Evolutionary conservation across 2,113 vertebrate species (phyloP).

Genomic region (Sceloporus undulatus): DNA sequence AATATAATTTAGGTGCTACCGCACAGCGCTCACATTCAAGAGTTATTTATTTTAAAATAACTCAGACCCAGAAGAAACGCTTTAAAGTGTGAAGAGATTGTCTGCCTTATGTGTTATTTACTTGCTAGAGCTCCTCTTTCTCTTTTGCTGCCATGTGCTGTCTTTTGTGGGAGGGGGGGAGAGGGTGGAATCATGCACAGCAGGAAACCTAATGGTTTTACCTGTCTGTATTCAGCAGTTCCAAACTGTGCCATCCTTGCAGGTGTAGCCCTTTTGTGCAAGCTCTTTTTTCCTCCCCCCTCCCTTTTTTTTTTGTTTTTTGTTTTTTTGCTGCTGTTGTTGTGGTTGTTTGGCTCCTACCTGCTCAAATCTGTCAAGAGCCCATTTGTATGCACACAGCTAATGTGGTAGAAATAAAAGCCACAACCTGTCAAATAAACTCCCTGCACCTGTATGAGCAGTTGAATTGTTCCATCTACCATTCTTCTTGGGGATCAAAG

Average conservation of each 20-base stretch:
- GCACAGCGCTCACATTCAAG: slow-evolving; percentile 6
- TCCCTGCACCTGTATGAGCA: slow-evolving; percentile 82
- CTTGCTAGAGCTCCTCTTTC: slow-evolving; percentile 32
- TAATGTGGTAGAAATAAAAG: slow-evolving; percentile 84
- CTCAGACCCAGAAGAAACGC: slow-evolving; percentile 18
- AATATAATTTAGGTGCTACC: slow-evolving; percentile 5
- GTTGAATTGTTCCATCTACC: slow-evolving; percentile 82
- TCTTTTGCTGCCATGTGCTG: slow-evolving; percentile 32
- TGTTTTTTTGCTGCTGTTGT: slow-evolving; percentile 54
- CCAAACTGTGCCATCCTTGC: slow-evolving; percentile 67
- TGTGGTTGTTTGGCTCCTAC: slow-evolving; percentile 72
- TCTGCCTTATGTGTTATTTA: slow-evolving; percentile 68
- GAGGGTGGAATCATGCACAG: slow-evolving; percentile 45
- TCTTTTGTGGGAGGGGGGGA: slow-evolving; percentile 57
- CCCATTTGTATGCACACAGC: slow-evolving; percentile 76
- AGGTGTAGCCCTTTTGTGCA: slow-evolving; percentile 77
- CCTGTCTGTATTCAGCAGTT: slow-evolving; percentile 75
- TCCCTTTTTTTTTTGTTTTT: slow-evolving; percentile 48
- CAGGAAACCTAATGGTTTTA: slow-evolving; percentile 62
- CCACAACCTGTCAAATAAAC: slow-evolving; percentile 80
- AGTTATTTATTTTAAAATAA: slow-evolving; percentile 57
- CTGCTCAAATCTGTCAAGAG: slow-evolving; percentile 80
- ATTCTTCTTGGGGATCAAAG: slow-evolving; percentile 84
- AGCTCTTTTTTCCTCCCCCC: slow-evolving; percentile 16
- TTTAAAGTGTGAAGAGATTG: slow-evolving; percentile 57